phyloP scores from a whole-genome alignment of 2,797 vertebrate genomes.

The Acanthornis magna region DNA sequence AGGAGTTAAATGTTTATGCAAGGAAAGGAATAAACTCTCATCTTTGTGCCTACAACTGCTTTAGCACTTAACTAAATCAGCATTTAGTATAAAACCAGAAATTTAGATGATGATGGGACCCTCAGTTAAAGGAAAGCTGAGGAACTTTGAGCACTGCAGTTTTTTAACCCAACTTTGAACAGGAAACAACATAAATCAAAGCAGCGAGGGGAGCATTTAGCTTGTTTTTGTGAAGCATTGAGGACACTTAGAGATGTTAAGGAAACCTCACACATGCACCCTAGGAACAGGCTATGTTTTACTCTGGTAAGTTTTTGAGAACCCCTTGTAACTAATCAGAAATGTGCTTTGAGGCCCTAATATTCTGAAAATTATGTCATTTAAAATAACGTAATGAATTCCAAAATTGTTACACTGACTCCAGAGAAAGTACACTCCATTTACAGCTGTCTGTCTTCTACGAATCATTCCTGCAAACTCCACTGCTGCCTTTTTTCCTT shows the following conservation, averaged over 20 bases:
- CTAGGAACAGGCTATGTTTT: background rate
- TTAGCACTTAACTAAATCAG: background rate
- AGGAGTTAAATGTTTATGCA: background rate
- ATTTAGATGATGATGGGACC: background rate
- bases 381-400: slow-evolving; percentile 13
- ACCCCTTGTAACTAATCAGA: background rate
- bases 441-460: slow-evolving; percentile 4
- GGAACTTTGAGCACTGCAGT: background rate
- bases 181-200: background rate
- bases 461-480: background rate
- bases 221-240: background rate
- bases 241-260: background rate
- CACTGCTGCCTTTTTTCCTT: background rate
- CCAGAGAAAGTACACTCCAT: background rate
- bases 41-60: background rate
- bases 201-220: background rate
- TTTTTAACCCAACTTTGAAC: background rate
- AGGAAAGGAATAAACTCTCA: background rate
- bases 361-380: background rate
- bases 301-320: background rate
- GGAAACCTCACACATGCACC: background rate
- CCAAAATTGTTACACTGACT: background rate
- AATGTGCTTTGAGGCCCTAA: background rate
- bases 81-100: background rate
- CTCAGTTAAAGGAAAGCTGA: background rate